Base-by-base conservation (phyloP, 2,797 vertebrate species). In the Characodon lateralis region DNA sequence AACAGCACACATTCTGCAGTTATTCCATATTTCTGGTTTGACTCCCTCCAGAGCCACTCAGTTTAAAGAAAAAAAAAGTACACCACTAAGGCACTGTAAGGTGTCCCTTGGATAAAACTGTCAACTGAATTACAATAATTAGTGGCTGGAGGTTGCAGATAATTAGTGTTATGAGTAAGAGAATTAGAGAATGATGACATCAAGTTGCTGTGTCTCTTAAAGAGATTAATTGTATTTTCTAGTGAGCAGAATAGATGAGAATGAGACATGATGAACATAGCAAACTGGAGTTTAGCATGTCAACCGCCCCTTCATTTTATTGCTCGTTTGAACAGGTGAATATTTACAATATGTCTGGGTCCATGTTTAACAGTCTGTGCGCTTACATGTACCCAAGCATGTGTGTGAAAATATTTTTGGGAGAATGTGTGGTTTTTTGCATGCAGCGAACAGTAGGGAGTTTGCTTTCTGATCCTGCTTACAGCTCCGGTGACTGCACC, bases 381-480 rank as follows among this genome's bases (percentile, higher is more conserved):
- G 20, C 41, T 68, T 26, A 61, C 68, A 69, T 78, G 75, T 58
- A 46, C 83, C 43, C 55, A 18, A 28, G 46, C 48, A 59, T 14
- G 72, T 84, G 82, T 87, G 75, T 74, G 81, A 78, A 73, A 71
- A 48, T 76, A 22, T 73, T 71, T 74, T n/a, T 71, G 35, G 73
- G 51, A 66, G 73, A 66, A 74, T 77, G 78, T 65, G 89, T 73
- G 86, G 75, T 83, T 78, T 80, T 31, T 72, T 77, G 84, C 75
- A 78, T 87, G 89, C 70, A 43, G 86, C 81, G 82, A 83, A 80
- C 78, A 65, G 78, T 77, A 51, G 75, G 72, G 85, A 90, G 90
- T 88, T 90, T 88, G 83, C 86, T 85, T 87, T 91, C 91, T 94
- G 92, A 95, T 93, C 93, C 92, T 68, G 89, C 92, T 93, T 93